Evolutionary conservation across 2,888 invertebrate genomes (phyloP), one percentile per base, ranked within the genome.

Genomic region (Nezara viridula): DNA sequence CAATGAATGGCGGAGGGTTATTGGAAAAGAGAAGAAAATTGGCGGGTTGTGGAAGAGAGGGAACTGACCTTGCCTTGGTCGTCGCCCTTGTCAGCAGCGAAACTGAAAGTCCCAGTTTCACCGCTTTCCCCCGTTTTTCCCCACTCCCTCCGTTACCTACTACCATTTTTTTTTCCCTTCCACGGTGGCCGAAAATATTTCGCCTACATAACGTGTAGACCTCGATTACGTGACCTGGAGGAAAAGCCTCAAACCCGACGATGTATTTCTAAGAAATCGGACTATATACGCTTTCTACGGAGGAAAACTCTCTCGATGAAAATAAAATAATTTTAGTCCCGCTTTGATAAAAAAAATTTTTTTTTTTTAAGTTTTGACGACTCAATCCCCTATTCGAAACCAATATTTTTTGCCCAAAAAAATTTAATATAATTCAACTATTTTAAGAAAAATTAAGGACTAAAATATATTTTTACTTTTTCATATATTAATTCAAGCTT

Each of bases 81-180:
- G 52, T 32, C 40, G 86, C 73, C 88, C 88, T 32, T 66, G 27
- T 47, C 27, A 14, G n/a, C 21, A 27, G 9, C 24, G 73, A 73
- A 77, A 88, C 88, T 19, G 77, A 73, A 88, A 88, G 88, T 77
- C 19, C 86, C 55, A 49, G 55, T 86, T 86, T 86, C 47, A 60
- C 88, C 88, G 88, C 88, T 88, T 77, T 77, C 88, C 88, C 88
- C 88, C 49, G 55, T 52, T 86, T 86, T 86, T 60, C 86, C 73
- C 44, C 9, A 47, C 50, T 40, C 47, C n/a, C 88, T 40, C 88
- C 66, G 14, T 60, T 88, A 40, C 73, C n/a, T 73, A 37, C 52
- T 66, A 40, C 27, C 37, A 24, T 50, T 49, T 50, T 55, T 44
- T 86, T 86, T 86, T 27, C 32, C 44, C 60, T 60, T 40, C 40